Percentiles rank a stretch among this genome's conserved stretches.
phyloP scores from a whole-genome alignment of 2,888 invertebrate species.

The Crossocerus cetratus region DNA sequence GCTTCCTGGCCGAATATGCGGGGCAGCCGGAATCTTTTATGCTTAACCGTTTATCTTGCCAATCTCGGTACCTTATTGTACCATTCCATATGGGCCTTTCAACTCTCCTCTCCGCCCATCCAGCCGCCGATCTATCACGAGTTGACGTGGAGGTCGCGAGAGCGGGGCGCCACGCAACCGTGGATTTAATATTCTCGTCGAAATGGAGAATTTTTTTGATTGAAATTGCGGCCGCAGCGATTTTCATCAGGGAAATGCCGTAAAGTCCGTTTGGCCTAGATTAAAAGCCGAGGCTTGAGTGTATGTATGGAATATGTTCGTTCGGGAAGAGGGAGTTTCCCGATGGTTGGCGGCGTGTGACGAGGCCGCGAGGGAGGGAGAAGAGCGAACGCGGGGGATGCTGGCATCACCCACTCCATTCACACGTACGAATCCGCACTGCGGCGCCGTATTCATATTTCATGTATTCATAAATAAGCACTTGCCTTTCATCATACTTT shows the following conservation, averaged over 20 bases:
- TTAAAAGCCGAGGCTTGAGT: conserved; percentile 32
- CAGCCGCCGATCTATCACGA: no score
- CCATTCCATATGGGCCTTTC: no score
- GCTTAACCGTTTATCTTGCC: no score
- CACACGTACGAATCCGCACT: not conserved
- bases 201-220: conserved; percentile 34
- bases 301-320: no score
- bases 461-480: conserved; percentile 24
- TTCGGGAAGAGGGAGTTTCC: no score
- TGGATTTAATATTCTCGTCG: conserved; percentile 40
- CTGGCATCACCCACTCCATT: not conserved
- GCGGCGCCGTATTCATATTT: conserved; percentile 28
- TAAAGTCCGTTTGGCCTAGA: conserved; percentile 46
- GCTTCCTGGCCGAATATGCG: no score
- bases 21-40: no score
- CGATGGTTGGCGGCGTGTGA: no score
- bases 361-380: not conserved
- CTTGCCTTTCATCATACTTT: conserved; percentile 39
- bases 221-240: conserved; percentile 41
- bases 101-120: no score
- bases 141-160: no score
- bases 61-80: no score
- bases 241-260: conserved; percentile 41
- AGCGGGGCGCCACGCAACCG: not conserved
- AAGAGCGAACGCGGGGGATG: conserved; percentile 5